Conservation (phyloP, 1,140 invertebrate species). For the Atta colombica region DNA sequence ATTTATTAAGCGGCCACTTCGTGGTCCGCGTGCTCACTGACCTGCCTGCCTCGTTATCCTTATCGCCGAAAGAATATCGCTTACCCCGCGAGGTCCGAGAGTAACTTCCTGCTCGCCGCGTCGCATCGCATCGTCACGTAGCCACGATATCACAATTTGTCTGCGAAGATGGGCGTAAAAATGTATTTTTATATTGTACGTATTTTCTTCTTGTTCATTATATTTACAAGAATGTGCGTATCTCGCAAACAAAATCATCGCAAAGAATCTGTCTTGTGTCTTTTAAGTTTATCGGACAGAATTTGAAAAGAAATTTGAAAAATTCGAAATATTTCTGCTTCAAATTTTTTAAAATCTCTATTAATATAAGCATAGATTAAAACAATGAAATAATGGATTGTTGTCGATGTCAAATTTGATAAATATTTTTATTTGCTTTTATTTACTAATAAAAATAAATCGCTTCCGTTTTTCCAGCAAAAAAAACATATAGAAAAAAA, state of each 20-base stretch:
- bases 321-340: not conserved
- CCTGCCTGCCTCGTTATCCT: conserved; percentile 77
- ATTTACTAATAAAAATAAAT: not conserved
- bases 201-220: not conserved
- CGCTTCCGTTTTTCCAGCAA: not conserved
- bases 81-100: conserved; percentile 60
- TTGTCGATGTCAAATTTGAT: not conserved
- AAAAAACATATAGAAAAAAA: not conserved
- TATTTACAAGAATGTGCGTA: not conserved
- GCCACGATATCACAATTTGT: conserved; percentile 49
- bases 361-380: not conserved
- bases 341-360: not conserved
- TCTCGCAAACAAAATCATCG: not conserved
- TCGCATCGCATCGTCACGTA: conserved; percentile 60
- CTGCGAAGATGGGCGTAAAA: conserved; percentile 31
- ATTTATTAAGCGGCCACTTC: conserved; percentile 72
- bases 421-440: conserved; percentile 1
- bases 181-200: not conserved
- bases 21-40: conserved; percentile 73
- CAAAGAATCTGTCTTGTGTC: not conserved
- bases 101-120: conserved; percentile 69
- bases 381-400: not conserved
- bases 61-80: conserved; percentile 74
- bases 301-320: not conserved
- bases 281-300: not conserved